Conservation (phyloP, 2,113 vertebrate genomes). For the Semnornis frantzii region DNA sequence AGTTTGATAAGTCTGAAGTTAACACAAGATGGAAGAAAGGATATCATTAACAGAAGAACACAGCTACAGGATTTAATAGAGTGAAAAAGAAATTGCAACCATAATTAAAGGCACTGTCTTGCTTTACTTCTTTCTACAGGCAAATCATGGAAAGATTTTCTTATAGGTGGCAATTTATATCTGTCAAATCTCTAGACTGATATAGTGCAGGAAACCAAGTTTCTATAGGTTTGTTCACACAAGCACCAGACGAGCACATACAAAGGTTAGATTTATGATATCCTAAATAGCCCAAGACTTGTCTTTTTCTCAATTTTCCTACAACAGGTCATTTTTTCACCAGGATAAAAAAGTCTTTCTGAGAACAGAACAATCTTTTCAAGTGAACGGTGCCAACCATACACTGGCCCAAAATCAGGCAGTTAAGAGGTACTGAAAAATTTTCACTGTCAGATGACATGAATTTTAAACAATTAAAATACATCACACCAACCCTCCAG, state of each 20-base stretch:
- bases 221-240: not conserved
- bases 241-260: not conserved
- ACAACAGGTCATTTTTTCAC: not conserved
- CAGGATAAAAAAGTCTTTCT: not conserved
- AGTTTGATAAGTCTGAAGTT: not conserved
- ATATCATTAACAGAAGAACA: not conserved
- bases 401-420: not conserved
- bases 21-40: not conserved
- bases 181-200: not conserved
- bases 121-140: not conserved
- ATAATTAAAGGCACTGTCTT: slow-evolving; percentile 4
- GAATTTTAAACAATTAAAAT: not conserved
- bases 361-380: not conserved
- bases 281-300: not conserved
- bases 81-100: not conserved
- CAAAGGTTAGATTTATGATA: not conserved
- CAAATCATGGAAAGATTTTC: not conserved
- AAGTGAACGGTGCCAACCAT: fast-evolving
- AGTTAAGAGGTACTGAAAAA: not conserved
- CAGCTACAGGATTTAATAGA: not conserved
- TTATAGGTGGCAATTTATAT: not conserved
- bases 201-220: not conserved
- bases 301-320: not conserved
- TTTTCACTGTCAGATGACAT: not conserved
- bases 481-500: not conserved